Evolutionary conservation across 2,888 invertebrate species (phyloP).

Genomic region (Drosophila diplacantha): DNA sequence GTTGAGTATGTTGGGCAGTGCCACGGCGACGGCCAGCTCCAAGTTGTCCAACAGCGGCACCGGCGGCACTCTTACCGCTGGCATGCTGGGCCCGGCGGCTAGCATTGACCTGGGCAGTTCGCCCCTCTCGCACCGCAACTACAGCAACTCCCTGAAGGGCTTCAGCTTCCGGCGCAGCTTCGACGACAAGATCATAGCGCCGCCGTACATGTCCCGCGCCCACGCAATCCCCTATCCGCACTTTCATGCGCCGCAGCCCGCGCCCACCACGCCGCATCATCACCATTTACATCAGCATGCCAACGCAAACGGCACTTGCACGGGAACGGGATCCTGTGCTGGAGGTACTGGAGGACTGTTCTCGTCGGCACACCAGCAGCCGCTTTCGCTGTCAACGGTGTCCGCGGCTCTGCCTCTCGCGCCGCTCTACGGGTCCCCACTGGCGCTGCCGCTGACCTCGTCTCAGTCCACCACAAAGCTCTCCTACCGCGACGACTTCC

Average conservation of each 20-base stretch:
- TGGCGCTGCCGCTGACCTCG: slow-evolving; percentile 61
- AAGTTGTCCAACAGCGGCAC: slow-evolving; percentile 41
- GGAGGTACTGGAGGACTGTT: slow-evolving; percentile 26
- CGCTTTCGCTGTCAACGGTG: slow-evolving; percentile 52
- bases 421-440: slow-evolving; percentile 45
- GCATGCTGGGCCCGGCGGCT: slow-evolving; percentile 72
- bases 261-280: slow-evolving; percentile 55
- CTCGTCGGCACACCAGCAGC: slow-evolving; percentile 50
- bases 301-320: slow-evolving; percentile 20
- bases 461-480: slow-evolving; percentile 75
- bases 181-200: slow-evolving; percentile 75
- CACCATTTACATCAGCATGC: slow-evolving; percentile 67
- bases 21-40: slow-evolving; percentile 59
- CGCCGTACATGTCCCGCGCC: slow-evolving; percentile 56
- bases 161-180: slow-evolving; percentile 76
- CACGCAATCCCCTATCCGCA: slow-evolving; percentile 67
- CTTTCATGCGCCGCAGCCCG: slow-evolving; percentile 61
- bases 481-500: slow-evolving; percentile 77
- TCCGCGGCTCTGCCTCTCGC: slow-evolving; percentile 36
- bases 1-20: slow-evolving; percentile 63
- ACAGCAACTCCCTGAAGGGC: slow-evolving; percentile 74
- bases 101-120: slow-evolving; percentile 75
- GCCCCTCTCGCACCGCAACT: slow-evolving; percentile 74
- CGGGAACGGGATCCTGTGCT: slow-evolving; percentile 11
- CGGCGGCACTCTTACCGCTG: slow-evolving; percentile 52